Percentiles rank a stretch among this genome's conserved stretches.
phyloP scores from a whole-genome alignment of 2,888 invertebrate genomes.

The Netelia virgata region DNA sequence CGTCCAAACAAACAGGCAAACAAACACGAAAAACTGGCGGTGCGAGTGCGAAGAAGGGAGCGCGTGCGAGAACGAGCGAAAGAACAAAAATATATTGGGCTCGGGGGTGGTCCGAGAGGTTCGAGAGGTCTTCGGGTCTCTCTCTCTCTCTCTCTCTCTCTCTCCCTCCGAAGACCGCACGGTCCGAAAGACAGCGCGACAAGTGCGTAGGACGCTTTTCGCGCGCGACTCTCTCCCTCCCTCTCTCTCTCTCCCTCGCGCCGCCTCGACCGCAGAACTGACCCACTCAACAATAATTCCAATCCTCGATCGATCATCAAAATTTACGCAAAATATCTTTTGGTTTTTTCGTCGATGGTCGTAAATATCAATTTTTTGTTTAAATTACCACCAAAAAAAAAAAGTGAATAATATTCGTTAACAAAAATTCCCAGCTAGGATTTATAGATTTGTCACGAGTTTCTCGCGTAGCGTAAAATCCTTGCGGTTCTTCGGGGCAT shows the following conservation, averaged over 20 bases:
- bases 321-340: background rate
- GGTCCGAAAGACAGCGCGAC: conserved; percentile 44
- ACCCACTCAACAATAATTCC: background rate
- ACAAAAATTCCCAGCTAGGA: background rate
- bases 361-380: no score
- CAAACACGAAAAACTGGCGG: conserved; percentile 72
- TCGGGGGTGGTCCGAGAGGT: conserved; percentile 67
- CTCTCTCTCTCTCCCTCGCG: background rate
- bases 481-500: conserved; percentile 72
- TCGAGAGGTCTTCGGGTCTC: conserved; percentile 14
- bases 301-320: background rate
- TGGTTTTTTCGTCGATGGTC: background rate
- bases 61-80: conserved; percentile 21
- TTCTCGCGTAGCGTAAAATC: background rate
- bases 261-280: background rate
- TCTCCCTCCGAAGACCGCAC: conserved; percentile 45
- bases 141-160: no score
- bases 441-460: background rate
- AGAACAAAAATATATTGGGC: conserved; percentile 28
- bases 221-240: conserved; percentile 16
- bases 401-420: no score
- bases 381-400: no score
- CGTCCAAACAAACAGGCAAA: conserved; percentile 78
- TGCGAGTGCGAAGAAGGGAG: conserved; percentile 2
- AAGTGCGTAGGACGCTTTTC: conserved; percentile 55